These are phyloP conservation scores for Dasyprocta punctata DNA, from an alignment of 2,113 vertebrate genomes.

Conservation along the genomic window DNA sequence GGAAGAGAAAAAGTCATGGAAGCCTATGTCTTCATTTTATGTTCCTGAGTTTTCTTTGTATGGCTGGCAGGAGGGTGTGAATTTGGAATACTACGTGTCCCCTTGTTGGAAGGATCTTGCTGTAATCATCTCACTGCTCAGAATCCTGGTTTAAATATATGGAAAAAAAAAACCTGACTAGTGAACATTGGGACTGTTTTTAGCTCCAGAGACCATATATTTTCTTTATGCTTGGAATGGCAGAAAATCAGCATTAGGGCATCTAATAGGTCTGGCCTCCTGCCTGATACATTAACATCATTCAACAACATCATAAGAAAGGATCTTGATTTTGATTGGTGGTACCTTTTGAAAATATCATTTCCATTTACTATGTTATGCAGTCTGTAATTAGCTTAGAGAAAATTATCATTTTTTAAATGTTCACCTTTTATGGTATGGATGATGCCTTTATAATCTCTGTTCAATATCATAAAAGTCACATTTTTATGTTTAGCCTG, in stretches of 20 bases:
- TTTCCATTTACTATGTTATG: not conserved
- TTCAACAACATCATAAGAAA: not conserved
- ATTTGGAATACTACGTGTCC: not conserved
- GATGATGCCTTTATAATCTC: not conserved
- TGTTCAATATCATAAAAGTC: not conserved
- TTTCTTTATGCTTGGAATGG: not conserved
- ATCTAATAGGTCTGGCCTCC: not conserved
- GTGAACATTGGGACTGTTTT: not conserved
- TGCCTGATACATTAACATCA: not conserved
- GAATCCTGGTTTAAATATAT: not conserved
- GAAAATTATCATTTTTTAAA: not conserved
- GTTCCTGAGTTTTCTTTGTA: not conserved
- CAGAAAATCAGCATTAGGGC: not conserved
- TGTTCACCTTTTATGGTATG: not conserved
- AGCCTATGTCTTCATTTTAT: not conserved
- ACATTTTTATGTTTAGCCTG: not conserved
- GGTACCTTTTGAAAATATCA: not conserved
- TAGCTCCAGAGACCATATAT: not conserved
- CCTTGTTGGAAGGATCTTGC: not conserved
- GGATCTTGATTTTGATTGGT: slow-evolving; percentile 20
- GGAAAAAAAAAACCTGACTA: not conserved
- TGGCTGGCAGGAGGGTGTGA: not conserved
- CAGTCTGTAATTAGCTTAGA: not conserved
- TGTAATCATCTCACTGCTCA: not conserved
- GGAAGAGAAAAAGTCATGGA: not conserved